Percentiles rank a stretch among this genome's conserved stretches.
phyloP scores from a whole-genome alignment of 2,797 vertebrate species.

The Acrossocheilus wenchowensis region DNA sequence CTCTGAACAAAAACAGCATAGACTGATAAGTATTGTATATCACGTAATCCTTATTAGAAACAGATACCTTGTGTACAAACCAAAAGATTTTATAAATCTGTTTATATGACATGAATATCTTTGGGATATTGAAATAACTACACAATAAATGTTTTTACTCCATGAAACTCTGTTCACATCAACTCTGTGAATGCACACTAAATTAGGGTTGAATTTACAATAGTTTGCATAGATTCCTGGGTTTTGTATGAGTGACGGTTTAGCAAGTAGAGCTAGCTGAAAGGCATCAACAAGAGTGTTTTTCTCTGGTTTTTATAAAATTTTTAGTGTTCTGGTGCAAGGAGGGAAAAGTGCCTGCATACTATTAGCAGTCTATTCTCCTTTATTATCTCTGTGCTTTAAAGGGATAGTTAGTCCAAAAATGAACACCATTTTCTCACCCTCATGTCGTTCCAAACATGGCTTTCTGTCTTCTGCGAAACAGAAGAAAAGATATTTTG shows the following conservation, averaged over 20 bases:
- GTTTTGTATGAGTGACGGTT: background rate
- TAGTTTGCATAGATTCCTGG: slow-evolving; percentile 37
- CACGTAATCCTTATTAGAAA: slow-evolving; percentile 17
- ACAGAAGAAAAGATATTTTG: background rate
- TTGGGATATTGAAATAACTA: slow-evolving; percentile 32
- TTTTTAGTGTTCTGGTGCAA: slow-evolving; percentile 55
- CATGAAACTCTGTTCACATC: background rate
- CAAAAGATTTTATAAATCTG: background rate
- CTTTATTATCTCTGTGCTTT: background rate
- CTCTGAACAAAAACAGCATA: slow-evolving; percentile 26
- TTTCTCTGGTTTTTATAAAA: slow-evolving; percentile 47
- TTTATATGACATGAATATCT: slow-evolving; percentile 19
- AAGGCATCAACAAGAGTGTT: slow-evolving; percentile 42
- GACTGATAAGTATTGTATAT: slow-evolving; percentile 20
- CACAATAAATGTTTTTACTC: background rate
- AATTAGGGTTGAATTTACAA: slow-evolving; percentile 27
- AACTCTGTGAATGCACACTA: slow-evolving; percentile 5
- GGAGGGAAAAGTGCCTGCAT: background rate
- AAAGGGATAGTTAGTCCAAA: background rate
- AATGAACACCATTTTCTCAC: background rate
- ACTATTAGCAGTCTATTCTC: slow-evolving; percentile 32
- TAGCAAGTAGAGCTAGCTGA: slow-evolving; percentile 21
- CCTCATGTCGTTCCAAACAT: background rate
- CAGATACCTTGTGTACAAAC: slow-evolving; percentile 5
- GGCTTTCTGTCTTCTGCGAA: background rate